phyloP scores from a whole-genome alignment of 2,113 vertebrate species.

The Zosterops borbonicus region DNA sequence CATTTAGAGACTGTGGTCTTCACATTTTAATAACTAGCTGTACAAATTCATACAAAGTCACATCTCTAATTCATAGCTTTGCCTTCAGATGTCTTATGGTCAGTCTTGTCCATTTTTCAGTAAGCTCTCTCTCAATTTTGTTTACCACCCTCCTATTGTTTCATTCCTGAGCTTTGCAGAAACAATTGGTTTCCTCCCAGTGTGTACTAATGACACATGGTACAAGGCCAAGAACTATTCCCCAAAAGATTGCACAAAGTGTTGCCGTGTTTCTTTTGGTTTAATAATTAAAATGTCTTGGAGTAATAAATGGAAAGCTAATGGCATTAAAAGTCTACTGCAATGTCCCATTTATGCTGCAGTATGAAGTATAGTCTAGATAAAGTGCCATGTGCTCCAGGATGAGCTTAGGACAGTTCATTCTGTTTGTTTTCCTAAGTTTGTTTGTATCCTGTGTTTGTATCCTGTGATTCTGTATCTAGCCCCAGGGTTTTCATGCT shows the following conservation, averaged over 20 bases:
- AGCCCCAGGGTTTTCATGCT: background rate
- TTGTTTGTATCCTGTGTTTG: conserved; percentile 20
- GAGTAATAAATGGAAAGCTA: background rate
- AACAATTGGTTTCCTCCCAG: background rate
- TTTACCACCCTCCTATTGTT: background rate
- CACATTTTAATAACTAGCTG: background rate
- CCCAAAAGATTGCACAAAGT: background rate
- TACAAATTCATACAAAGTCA: background rate
- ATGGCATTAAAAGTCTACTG: background rate
- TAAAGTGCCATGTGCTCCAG: background rate
- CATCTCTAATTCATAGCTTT: background rate
- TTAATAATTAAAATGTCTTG: background rate
- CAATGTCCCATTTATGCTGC: background rate
- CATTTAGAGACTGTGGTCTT: background rate
- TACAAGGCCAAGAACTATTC: background rate
- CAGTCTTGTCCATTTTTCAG: background rate
- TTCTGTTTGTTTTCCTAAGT: background rate
- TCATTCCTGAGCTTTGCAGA: background rate
- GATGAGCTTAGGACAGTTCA: background rate
- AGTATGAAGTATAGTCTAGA: background rate
- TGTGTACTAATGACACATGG: background rate
- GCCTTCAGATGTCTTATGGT: background rate
- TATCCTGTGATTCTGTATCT: background rate
- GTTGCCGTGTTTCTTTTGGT: background rate
- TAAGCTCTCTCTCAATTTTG: background rate